Conservation (phyloP, 1,140 invertebrate species). For the Orussus abietinus region DNA sequence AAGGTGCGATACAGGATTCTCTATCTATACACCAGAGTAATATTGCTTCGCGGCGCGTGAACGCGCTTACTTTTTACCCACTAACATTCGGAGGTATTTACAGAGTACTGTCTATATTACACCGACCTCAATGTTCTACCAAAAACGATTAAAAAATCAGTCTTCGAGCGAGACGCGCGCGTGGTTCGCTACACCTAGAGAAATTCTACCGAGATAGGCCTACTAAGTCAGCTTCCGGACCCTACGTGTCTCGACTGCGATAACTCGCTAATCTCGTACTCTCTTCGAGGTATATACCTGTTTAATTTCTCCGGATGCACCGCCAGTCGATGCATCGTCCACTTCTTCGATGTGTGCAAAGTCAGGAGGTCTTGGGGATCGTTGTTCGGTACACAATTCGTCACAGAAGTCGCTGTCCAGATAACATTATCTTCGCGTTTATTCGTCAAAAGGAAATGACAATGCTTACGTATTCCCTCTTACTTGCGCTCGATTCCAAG, state of each 20-base stretch:
- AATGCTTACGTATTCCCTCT: no score
- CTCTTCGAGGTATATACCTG: neutral
- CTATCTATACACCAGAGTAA: conserved; percentile 14
- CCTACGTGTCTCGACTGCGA: conserved; percentile 4
- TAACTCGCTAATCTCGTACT: neutral
- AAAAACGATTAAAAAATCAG: conserved; percentile 39
- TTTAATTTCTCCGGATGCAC: neutral
- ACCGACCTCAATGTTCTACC: conserved; percentile 17
- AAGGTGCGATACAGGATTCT: no score
- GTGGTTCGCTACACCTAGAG: conserved; percentile 18
- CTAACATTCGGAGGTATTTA: conserved; percentile 22
- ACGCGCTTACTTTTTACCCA: neutral
- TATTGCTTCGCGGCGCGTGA: conserved; percentile 19
- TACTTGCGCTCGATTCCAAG: no score
- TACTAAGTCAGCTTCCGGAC: no score
- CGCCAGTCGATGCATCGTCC: neutral
- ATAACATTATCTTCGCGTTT: no score
- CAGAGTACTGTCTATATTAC: conserved; percentile 21
- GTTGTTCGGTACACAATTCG: no score
- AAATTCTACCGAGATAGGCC: conserved; percentile 15
- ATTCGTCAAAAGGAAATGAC: no score
- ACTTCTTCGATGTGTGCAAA: neutral
- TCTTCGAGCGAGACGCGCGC: conserved; percentile 38
- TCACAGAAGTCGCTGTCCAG: no score
- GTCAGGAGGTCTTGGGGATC: no score